Evolutionary conservation across 2,797 vertebrate species (phyloP), one percentile per base, ranked within the genome.

Genomic region (Intellagama lesueurii): DNA sequence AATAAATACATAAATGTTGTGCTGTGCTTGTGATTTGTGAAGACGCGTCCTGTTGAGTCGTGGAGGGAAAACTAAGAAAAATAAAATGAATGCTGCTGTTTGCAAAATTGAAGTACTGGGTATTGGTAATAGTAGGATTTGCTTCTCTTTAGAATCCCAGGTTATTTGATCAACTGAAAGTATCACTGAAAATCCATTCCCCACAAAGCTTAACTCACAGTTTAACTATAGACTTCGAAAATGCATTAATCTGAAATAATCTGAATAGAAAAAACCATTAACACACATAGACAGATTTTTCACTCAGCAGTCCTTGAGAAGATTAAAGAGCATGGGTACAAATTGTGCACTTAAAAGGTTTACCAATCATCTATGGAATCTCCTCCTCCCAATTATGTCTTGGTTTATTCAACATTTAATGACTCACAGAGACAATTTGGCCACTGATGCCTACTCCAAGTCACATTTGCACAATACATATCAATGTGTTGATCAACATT

Each of bases 241-340:
- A 94, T 84, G 94, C 93, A 93, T 94, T 86, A 89, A 89, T 89
- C 84, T 89, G 83, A 86, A 86, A 86, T 89, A 85, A 94, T 94
- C 91, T 92, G 91, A 94, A 88, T 83, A 93, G 92, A 91, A 95
- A 94, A 75, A 93, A 96, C 92, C 95, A 95, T 95, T 95, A 95
- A 96, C 94, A 96, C 78, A 89, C 24, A 80, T 40, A 96, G 93
- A 94, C 72, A 84, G 75, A 85, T 89, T 95, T 96, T 90, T 94
- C 85, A 96, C 94, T 56, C 0, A 93, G 89, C 81, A 94, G 93
- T 35, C 92, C 90, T 93, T 94, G 95, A 96, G 96, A 95, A 96
- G 93, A 96, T 97, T 96, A 96, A 89, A 96, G 93, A 92, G 87
- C 78, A 81, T 49, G 24, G 89, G 92, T 90, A 92, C 81, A 93